Base-by-base conservation (phyloP, 92 coral and sea anemone genomes). In the Hydrozoanthus gracilis region DNA sequence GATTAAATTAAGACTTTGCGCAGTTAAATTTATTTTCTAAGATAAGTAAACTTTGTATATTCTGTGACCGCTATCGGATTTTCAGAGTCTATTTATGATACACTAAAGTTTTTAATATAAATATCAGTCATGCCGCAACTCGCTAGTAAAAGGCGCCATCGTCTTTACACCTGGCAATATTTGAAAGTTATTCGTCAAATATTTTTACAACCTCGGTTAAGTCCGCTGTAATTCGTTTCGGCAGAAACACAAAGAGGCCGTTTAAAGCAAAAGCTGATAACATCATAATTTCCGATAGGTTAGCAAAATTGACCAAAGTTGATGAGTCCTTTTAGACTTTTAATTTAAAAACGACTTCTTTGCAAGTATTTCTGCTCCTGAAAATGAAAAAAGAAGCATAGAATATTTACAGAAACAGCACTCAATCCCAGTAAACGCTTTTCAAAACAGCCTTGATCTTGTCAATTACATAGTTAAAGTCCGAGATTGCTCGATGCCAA, bases 161-260 rank as follows among this genome's bases (percentile, higher is more conserved):
- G 13, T 50, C 51, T 49, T 51, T 17, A 49, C 61, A 74, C 45
- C 65, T 71, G 27, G 8, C 76, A 5, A 8, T 9, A 77, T 11
- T 27, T 77, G 65, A 10, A 54, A 52, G 48, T 52, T 55, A 52
- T 35, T 44, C 27, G n/a, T 77, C 46, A 51, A 6, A 27, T 5
- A 52, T 0, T 55, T 77, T 55, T 46, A 17, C 55, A 77, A 77
- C 47, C 39, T 54, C 45, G 52, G 67, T 77, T 77, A 27, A 8
- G 82, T 9, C 35, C 39, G 50, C 44, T 5, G 49, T 16, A 58
- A 55, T 52, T 10, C 18, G 49, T 77, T 77, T 77, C 82, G 68
- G 82, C 82, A 54, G 46, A 20, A 35, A 8, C 20, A 77, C 82
- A 77, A 77, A 77, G 82, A 55, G 18, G 6, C 50, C 68, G 82